Conservation (phyloP, 2,113 vertebrate species). For the Rattus rattus region DNA sequence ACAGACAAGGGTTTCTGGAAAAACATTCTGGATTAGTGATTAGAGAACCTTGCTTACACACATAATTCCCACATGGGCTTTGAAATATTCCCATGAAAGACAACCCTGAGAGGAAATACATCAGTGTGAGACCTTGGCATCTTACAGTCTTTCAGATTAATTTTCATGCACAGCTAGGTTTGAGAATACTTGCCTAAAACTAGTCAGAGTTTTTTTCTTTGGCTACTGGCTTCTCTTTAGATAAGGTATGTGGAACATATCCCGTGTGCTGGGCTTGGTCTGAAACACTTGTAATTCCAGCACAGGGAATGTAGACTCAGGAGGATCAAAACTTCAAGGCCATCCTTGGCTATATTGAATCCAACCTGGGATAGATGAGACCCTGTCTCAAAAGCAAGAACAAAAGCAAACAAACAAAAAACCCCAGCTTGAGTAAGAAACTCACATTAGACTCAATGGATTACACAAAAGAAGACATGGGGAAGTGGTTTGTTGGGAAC, state of each 20-base stretch:
- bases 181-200: conserved; percentile 14
- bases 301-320: neutral
- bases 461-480: neutral
- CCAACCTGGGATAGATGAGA: neutral
- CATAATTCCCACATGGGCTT: neutral
- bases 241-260: neutral
- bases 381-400: neutral
- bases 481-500: neutral
- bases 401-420: neutral
- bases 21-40: neutral
- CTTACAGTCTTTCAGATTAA: neutral
- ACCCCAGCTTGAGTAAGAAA: neutral
- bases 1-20: conserved; percentile 14
- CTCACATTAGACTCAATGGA: neutral
- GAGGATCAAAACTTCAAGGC: neutral
- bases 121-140: neutral
- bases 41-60: neutral
- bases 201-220: conserved; percentile 12
- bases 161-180: neutral
- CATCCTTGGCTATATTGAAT: neutral
- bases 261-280: neutral
- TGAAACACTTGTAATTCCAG: neutral
- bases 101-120: neutral
- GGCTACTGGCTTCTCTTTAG: neutral
- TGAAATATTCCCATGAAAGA: neutral